A percentile compares a stretch with the other conserved stretches of the same genome.
Conservation (phyloP, 2,113 vertebrate species). For the Hemibagrus wyckioides region DNA sequence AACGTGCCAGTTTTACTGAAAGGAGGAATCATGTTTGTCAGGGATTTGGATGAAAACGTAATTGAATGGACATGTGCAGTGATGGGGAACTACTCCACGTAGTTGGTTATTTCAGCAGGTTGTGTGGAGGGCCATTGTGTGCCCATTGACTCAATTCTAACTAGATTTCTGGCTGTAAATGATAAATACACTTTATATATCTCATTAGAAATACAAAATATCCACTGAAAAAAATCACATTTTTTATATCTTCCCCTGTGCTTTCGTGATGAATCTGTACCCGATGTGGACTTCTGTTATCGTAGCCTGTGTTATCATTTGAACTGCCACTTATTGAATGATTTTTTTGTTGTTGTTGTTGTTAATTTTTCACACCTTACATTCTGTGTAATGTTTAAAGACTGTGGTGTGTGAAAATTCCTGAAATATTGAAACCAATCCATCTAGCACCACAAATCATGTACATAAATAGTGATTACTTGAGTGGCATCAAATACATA, state of each 20-base stretch:
- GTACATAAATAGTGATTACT: not conserved
- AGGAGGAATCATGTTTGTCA: conserved; percentile 11
- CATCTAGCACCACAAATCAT: not conserved
- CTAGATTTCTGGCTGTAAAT: not conserved
- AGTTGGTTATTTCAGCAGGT: conserved; percentile 14
- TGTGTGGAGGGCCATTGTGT: not conserved
- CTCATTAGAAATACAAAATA: not conserved
- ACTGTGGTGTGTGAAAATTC: no score
- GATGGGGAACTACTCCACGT: not conserved
- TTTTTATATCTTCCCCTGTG: not conserved
- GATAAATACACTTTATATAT: not conserved
- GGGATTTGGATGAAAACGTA: not conserved
- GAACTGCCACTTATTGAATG: not conserved
- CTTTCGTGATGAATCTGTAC: not conserved
- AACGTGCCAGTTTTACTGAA: not conserved
- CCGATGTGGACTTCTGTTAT: not conserved
- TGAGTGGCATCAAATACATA: not conserved
- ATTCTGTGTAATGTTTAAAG: no score
- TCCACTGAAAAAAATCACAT: not conserved
- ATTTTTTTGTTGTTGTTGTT: no score
- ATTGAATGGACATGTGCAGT: conserved; percentile 16
- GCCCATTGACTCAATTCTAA: not conserved
- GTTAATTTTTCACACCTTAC: no score
- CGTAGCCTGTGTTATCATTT: not conserved
- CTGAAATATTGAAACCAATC: not conserved